These are phyloP conservation scores for Channa argus DNA, from an alignment of 2,113 vertebrate species.

Conservation along the genomic window DNA sequence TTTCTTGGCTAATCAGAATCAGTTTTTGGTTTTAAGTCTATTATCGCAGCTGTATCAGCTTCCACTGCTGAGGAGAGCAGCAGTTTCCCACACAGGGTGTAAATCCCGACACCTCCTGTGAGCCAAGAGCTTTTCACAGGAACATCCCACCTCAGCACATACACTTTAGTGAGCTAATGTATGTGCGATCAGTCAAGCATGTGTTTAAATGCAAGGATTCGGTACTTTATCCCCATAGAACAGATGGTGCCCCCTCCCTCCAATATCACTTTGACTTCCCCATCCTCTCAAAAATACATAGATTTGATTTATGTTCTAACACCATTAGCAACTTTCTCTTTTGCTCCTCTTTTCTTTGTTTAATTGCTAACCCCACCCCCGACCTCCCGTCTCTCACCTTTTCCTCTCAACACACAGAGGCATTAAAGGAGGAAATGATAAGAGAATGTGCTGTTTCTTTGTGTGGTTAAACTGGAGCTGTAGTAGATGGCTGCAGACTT, in stretches of 20 bases:
- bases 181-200: conserved; percentile 50
- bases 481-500: conserved; percentile 21
- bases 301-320: conserved; percentile 42
- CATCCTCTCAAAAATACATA: conserved; percentile 20
- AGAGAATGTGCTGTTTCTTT: conserved; percentile 15
- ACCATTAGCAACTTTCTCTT: conserved; percentile 30
- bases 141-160: conserved; percentile 65
- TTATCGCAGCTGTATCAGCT: conserved; percentile 16
- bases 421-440: conserved; percentile 21
- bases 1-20: conserved; percentile 13
- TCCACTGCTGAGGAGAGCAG: conserved; percentile 31
- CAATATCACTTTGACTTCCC: neutral
- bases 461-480: conserved; percentile 1
- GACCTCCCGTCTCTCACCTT: conserved; percentile 30
- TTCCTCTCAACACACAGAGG: conserved; percentile 23
- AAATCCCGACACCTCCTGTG: conserved; percentile 42
- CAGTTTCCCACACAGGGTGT: conserved; percentile 38
- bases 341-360: conserved; percentile 20
- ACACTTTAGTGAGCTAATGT: conserved; percentile 44
- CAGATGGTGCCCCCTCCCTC: conserved; percentile 51
- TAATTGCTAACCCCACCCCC: conserved; percentile 20
- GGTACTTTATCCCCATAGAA: conserved; percentile 36
- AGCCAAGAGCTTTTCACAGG: conserved; percentile 48
- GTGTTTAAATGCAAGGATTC: conserved; percentile 49
- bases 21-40: conserved; percentile 18